Evolutionary conservation across 37 sponge, comb jelly and placozoan species (phyloP).

Genomic region (Diacarnus erythraeanus): DNA sequence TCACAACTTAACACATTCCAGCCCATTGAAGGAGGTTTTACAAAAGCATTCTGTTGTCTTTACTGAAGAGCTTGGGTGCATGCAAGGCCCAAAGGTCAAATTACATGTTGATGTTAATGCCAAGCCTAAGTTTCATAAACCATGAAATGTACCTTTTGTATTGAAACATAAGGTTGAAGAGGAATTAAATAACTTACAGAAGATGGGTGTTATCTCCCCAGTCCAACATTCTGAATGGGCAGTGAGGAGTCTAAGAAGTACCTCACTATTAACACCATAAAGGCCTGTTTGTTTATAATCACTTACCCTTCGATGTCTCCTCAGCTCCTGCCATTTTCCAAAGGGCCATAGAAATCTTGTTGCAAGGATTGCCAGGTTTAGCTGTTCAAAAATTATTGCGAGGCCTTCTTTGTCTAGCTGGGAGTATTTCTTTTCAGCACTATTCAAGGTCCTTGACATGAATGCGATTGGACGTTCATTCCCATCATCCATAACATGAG

Average conservation of each 20-base stretch:
- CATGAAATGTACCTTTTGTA: conserved; percentile 26
- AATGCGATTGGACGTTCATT: no score
- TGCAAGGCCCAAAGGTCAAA: conserved; percentile 12
- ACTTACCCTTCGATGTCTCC: no score
- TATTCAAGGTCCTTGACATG: no score
- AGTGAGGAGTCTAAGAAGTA: no score
- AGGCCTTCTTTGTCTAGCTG: no score
- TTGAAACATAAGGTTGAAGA: conserved; percentile 22
- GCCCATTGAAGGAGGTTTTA: conserved; percentile 4
- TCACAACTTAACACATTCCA: neutral
- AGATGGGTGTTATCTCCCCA: conserved; percentile 28
- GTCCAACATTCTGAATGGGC: conserved; percentile 57
- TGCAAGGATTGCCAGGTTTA: neutral
- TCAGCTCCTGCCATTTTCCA: neutral
- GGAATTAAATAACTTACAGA: conserved; percentile 31
- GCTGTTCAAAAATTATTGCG: no score
- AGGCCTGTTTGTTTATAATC: no score
- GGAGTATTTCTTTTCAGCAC: no score
- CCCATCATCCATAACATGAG: no score
- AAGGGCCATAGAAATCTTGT: neutral
- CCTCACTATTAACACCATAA: no score
- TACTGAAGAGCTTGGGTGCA: conserved; percentile 18
- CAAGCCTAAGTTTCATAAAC: conserved; percentile 26
- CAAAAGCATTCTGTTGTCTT: conserved; percentile 31
- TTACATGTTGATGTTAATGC: conserved; percentile 9